phyloP scores from a whole-genome alignment of 1,140 invertebrate species.

The Drosophila carrolli region DNA sequence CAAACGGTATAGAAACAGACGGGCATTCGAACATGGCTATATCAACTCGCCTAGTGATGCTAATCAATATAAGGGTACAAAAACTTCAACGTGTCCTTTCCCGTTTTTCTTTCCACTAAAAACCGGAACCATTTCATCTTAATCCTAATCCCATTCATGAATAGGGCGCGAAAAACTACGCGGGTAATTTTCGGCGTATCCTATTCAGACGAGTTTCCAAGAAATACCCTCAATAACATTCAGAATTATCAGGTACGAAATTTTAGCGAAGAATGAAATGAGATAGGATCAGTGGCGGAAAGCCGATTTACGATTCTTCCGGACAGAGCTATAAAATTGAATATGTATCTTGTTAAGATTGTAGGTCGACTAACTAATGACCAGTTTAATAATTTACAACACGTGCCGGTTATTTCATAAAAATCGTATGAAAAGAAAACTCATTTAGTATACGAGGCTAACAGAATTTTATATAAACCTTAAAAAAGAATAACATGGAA shows the following conservation, averaged over 20 bases:
- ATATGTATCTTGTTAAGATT: neutral
- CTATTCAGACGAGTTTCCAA: slow-evolving; percentile 18
- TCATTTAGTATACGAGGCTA: slow-evolving; percentile 23
- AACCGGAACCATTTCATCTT: slow-evolving; percentile 38
- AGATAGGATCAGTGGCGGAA: slow-evolving; percentile 1
- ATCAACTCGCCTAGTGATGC: too few relatives aligned
- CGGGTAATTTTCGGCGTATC: slow-evolving; percentile 52
- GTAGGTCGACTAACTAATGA: slow-evolving; percentile 5
- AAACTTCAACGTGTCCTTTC: too few relatives aligned
- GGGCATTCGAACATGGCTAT: too few relatives aligned
- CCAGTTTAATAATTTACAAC: slow-evolving; percentile 33
- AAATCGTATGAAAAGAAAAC: slow-evolving; percentile 18
- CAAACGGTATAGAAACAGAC: too few relatives aligned
- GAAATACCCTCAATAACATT: slow-evolving; percentile 2
- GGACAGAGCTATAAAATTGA: slow-evolving; percentile 2
- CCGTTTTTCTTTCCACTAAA: slow-evolving; percentile 4
- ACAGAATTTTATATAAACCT: neutral
- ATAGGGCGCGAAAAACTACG: slow-evolving; percentile 24
- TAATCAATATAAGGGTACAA: too few relatives aligned
- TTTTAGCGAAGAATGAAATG: neutral
- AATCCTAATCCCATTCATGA: slow-evolving; percentile 66
- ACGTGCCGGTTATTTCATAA: slow-evolving; percentile 17
- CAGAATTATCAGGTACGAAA: slow-evolving; percentile 25
- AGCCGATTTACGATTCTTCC: slow-evolving; percentile 1
- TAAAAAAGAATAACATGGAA: neutral